Evolutionary conservation across 2,113 vertebrate species (phyloP).

Genomic region (Serilophus lunatus): DNA sequence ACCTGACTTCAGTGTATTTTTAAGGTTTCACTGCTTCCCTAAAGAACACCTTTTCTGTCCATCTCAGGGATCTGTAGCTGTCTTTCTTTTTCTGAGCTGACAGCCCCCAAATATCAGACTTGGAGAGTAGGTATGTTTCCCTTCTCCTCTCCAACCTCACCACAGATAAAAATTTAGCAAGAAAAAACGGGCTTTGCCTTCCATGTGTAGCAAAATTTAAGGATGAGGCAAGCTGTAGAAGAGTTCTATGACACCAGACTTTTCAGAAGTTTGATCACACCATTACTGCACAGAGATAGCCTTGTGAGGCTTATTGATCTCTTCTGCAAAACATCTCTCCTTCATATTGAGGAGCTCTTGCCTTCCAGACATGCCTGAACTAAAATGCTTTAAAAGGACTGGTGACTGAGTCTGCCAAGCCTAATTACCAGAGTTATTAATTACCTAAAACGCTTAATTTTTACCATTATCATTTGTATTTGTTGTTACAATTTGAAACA

Average conservation of each 20-base stretch:
- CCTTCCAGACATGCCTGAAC: not conserved
- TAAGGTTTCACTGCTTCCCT: not conserved
- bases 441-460: conserved; percentile 44
- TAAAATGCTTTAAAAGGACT: not conserved
- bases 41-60: not conserved
- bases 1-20: not conserved
- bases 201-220: not conserved
- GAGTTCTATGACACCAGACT: not conserved
- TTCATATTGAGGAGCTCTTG: not conserved
- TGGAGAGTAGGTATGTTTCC: not conserved
- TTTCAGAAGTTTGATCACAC: not conserved
- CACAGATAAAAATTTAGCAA: not conserved
- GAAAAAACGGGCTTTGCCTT: not conserved
- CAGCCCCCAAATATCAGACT: not conserved
- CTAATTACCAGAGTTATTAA: conserved; percentile 38
- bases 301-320: not conserved
- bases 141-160: not conserved
- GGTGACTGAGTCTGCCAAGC: not conserved
- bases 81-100: not conserved
- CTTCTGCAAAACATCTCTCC: not conserved
- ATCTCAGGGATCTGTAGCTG: not conserved
- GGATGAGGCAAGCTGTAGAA: not conserved
- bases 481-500: not conserved
- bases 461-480: conserved; percentile 1
- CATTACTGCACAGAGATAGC: not conserved